Conservation (phyloP, 2,797 vertebrate genomes). For the Microchirus variegatus region DNA sequence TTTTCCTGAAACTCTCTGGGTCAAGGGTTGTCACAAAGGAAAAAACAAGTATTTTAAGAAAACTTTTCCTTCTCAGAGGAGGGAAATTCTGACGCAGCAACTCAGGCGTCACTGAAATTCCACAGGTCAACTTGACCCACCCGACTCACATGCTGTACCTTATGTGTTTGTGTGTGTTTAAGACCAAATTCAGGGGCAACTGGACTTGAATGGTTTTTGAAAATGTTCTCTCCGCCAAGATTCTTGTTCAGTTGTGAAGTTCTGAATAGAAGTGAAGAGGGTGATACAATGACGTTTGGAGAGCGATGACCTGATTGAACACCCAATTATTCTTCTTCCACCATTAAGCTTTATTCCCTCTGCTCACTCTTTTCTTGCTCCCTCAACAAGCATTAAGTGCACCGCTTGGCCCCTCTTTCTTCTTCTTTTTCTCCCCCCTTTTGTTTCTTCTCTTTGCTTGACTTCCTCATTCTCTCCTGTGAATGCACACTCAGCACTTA, state of each 20-base stretch:
- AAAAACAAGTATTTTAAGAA: conserved; percentile 37
- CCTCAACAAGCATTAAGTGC: not conserved
- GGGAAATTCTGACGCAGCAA: conserved; percentile 1
- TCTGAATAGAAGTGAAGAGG: no score
- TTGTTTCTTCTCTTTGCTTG: not conserved
- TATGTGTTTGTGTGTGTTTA: not conserved
- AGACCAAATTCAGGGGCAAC: not conserved
- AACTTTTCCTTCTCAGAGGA: not conserved
- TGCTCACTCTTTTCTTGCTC: not conserved
- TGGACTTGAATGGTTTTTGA: no score
- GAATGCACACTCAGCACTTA: conserved; percentile 35
- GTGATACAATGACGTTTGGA: no score
- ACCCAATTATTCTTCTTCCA: not conserved
- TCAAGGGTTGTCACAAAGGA: conserved; percentile 13
- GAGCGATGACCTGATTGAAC: not conserved
- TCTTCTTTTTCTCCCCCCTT: not conserved
- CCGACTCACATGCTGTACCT: not conserved
- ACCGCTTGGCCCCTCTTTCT: conserved; percentile 7
- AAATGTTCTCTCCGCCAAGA: no score
- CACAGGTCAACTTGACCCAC: conserved; percentile 1
- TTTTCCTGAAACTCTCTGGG: conserved; percentile 4
- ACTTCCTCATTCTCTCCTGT: conserved; percentile 33
- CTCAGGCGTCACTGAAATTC: not conserved
- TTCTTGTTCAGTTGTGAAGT: no score
- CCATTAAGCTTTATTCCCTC: not conserved